Conservation (phyloP, 2,113 vertebrate species). For the Osmerus eperlanus region DNA sequence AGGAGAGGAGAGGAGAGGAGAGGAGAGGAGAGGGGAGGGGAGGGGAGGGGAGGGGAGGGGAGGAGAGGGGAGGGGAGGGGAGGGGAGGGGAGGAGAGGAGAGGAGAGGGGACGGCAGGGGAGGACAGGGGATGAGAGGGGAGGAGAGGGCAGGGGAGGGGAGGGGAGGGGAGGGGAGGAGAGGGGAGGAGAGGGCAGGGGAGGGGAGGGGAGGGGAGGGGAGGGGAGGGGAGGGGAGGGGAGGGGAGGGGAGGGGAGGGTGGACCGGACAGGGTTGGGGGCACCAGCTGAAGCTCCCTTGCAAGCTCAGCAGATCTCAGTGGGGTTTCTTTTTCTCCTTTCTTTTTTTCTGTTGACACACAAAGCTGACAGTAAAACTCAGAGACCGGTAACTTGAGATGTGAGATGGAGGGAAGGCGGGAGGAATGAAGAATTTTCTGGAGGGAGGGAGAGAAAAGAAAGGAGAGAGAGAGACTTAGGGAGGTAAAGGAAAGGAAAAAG, state of each 20-base stretch:
- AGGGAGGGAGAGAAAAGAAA: constrained; percentile 18
- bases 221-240: not conserved
- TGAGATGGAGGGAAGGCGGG: constrained; percentile 31
- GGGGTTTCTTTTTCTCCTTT: constrained; percentile 32
- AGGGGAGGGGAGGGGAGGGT: not conserved
- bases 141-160: no score
- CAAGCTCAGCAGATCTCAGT: constrained; percentile 32
- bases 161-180: no score
- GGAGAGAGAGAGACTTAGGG: not conserved
- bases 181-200: not conserved
- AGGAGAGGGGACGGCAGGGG: no score
- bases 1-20: no score
- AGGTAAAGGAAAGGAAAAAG: not conserved
- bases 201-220: not conserved
- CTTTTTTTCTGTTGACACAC: constrained; percentile 12
- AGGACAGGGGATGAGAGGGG: no score
- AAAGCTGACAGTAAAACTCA: constrained; percentile 46
- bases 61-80: no score
- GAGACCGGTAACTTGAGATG: constrained; percentile 48
- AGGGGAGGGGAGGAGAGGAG: no score
- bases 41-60: no score
- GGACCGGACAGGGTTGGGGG: not conserved
- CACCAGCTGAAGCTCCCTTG: constrained; percentile 47
- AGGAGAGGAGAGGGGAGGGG: no score
- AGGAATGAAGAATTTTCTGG: constrained; percentile 17